phyloP scores from a whole-genome alignment of 2,797 vertebrate genomes.

The Stomatorhinus walkeri region DNA sequence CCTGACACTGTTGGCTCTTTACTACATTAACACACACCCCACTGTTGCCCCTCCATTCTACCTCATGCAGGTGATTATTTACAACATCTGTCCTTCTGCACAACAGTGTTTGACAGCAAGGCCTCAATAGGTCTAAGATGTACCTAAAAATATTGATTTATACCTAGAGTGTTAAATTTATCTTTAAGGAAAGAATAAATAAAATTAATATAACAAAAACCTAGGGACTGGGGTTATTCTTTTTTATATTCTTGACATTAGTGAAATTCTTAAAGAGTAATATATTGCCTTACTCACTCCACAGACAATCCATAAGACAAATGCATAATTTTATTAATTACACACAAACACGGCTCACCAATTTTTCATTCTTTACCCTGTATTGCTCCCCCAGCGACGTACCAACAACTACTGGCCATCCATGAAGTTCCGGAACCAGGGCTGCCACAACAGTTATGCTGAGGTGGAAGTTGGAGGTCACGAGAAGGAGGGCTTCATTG shows the following conservation, averaged over 20 bases:
- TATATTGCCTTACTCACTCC: not conserved
- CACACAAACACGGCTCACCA: not conserved
- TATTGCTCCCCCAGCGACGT: slow-evolving; percentile 59
- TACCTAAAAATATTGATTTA: not conserved
- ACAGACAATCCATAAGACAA: not conserved
- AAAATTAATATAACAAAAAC: not conserved
- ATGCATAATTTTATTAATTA: not conserved
- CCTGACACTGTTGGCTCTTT: slow-evolving; percentile 76
- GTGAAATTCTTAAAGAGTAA: not conserved
- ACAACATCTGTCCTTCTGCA: not conserved
- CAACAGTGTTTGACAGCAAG: not conserved
- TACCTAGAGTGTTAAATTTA: not conserved
- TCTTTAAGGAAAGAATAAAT: not conserved
- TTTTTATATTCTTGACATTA: not conserved
- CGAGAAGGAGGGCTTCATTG: slow-evolving; percentile 86
- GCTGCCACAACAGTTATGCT: slow-evolving; percentile 68
- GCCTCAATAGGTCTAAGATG: not conserved
- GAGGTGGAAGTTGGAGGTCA: slow-evolving; percentile 81
- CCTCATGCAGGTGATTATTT: slow-evolving; percentile 66
- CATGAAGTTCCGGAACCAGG: slow-evolving; percentile 85
- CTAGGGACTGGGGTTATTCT: not conserved
- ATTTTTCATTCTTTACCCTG: not conserved
- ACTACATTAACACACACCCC: slow-evolving; percentile 83
- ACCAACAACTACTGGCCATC: slow-evolving; percentile 83
- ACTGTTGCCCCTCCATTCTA: slow-evolving; percentile 76